phyloP scores from a whole-genome alignment of 2,113 vertebrate species.

The Cygnus buccinator region DNA sequence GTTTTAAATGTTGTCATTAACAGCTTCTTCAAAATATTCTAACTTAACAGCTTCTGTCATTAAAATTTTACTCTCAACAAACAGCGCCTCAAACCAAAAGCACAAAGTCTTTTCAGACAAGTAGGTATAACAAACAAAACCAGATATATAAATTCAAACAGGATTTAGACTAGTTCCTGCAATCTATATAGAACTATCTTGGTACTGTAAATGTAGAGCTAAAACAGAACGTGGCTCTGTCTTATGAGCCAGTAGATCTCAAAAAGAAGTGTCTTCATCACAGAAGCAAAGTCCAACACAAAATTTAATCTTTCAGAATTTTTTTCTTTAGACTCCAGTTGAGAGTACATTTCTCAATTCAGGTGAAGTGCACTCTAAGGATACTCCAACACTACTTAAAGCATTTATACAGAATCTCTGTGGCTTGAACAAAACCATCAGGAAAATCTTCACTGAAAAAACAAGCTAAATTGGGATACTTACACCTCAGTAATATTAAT shows the following conservation, averaged over 20 bases:
- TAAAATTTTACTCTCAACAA: background rate
- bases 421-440: background rate
- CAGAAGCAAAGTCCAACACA: background rate
- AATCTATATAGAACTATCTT: background rate
- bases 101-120: background rate
- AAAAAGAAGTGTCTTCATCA: background rate
- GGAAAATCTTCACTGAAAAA: background rate
- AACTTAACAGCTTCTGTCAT: background rate
- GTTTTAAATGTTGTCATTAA: background rate
- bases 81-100: background rate
- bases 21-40: background rate
- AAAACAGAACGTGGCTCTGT: background rate
- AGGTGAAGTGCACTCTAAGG: background rate
- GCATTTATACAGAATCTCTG: background rate
- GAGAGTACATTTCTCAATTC: background rate
- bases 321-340: background rate
- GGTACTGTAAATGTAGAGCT: background rate
- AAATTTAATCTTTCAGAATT: background rate
- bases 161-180: background rate
- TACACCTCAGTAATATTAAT: background rate
- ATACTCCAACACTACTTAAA: accelerated
- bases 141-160: background rate
- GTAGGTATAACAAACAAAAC: background rate
- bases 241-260: background rate
- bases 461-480: background rate